Conservation (phyloP, 1,140 invertebrate species). For the Drosophila leontia region DNA sequence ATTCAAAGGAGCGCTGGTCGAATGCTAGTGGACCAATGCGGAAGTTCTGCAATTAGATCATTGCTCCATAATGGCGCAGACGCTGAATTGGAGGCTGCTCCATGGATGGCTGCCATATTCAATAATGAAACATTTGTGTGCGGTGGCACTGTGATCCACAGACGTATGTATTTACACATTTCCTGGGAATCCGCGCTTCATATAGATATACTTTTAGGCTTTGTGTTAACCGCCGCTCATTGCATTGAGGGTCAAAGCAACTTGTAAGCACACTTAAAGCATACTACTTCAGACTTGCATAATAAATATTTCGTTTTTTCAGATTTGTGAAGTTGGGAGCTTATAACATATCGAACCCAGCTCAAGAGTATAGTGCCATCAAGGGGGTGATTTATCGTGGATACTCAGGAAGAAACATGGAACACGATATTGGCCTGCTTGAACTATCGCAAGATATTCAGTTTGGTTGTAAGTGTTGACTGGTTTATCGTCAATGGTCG, state of each 20-base stretch:
- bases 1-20: too few species aligned
- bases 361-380: not conserved
- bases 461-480: not conserved
- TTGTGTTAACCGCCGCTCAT: conserved; percentile 29
- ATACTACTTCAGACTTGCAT: not conserved
- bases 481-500: too few species aligned
- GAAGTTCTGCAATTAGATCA: rapidly evolving
- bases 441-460: not conserved
- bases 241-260: not conserved
- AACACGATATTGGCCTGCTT: conserved; percentile 13
- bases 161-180: conserved; percentile 2
- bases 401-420: rapidly evolving
- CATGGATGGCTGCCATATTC: conserved; percentile 13
- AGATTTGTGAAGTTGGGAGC: conserved; percentile 8
- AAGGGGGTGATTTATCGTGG: not conserved
- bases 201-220: not conserved
- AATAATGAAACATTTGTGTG: not conserved
- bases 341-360: not conserved
- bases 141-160: conserved; percentile 19
- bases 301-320: too few species aligned
- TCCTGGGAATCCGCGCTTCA: not conserved
- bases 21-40: not conserved
- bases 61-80: not conserved
- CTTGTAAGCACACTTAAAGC: not conserved
- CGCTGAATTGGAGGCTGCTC: not conserved